phyloP scores from a whole-genome alignment of 2,888 invertebrate genomes.

The Pyrochroa serraticornis region DNA sequence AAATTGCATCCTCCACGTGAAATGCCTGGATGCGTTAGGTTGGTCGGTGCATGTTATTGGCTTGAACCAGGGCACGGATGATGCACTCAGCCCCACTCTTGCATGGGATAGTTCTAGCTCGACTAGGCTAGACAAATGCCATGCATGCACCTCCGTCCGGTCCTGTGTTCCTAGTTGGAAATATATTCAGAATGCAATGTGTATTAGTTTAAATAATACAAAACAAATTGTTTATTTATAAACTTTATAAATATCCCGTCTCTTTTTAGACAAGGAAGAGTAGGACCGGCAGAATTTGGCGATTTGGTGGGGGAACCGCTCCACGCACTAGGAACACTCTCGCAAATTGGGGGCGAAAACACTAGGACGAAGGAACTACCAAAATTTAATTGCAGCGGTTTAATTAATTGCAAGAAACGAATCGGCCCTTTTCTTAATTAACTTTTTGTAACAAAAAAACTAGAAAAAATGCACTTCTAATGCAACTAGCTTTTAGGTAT shows the following conservation, averaged over 20 bases:
- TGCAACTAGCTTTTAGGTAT: no score
- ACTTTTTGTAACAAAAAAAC: no score
- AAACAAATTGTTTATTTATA: constrained; percentile 55
- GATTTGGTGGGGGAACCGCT: constrained; percentile 16
- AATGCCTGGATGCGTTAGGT: constrained; percentile 1
- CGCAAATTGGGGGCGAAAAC: neutral
- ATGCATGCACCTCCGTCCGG: constrained; percentile 34
- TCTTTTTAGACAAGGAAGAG: constrained; percentile 23
- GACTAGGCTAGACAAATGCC: constrained; percentile 46
- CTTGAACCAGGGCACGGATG: constrained; percentile 3
- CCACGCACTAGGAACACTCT: neutral
- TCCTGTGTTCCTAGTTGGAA: constrained; percentile 53
- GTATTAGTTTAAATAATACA: constrained; percentile 58
- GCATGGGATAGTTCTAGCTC: constrained; percentile 26
- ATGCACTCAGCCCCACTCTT: constrained; percentile 22
- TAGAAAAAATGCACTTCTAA: no score
- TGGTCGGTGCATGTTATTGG: constrained; percentile 20
- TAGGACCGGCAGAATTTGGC: constrained; percentile 32
- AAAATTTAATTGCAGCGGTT: no score
- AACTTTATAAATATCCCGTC: constrained; percentile 37
- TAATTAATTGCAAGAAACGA: no score
- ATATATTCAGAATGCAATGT: constrained; percentile 59
- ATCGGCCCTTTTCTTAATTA: no score
- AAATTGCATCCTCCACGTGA: neutral
- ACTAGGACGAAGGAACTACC: no score